phyloP scores from a whole-genome alignment of 2,113 vertebrate genomes.

The Sphaerodactylus townsendi region DNA sequence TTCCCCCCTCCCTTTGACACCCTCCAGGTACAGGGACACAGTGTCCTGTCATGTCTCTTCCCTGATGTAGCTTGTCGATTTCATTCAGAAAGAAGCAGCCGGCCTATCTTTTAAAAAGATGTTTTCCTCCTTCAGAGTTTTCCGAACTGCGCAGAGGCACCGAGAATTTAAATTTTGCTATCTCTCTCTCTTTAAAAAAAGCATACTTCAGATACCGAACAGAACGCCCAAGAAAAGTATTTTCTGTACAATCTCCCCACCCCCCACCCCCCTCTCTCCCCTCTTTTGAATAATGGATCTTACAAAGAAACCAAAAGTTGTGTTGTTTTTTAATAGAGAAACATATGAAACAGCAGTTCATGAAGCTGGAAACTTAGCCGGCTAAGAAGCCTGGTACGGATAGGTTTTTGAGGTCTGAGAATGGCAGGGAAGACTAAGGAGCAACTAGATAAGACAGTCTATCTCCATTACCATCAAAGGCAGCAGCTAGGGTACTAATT shows the following conservation, averaged over 20 bases:
- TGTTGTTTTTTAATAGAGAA: neutral
- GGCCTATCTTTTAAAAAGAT: neutral
- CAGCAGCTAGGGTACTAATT: slow-evolving; percentile 40
- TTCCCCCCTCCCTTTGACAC: neutral
- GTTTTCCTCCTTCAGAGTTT: neutral
- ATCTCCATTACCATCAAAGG: slow-evolving; percentile 39
- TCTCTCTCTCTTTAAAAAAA: neutral
- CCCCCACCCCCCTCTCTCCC: fast-evolving
- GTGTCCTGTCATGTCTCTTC: neutral
- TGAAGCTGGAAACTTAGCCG: slow-evolving; percentile 50
- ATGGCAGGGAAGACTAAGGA: slow-evolving; percentile 53
- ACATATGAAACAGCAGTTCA: slow-evolving; percentile 49
- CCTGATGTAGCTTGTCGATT: neutral
- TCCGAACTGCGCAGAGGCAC: neutral
- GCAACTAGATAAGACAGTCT: slow-evolving; percentile 51
- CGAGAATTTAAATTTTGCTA: fast-evolving
- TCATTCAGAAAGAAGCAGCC: fast-evolving
- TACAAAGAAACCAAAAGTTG: neutral
- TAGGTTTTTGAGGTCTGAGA: slow-evolving; percentile 61
- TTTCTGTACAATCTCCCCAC: slow-evolving; percentile 14
- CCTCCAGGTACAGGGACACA: neutral
- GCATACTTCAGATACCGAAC: neutral
- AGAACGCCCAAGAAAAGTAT: slow-evolving; percentile 9
- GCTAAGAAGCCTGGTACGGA: slow-evolving; percentile 50
- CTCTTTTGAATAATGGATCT: neutral